Base-by-base conservation (phyloP, 1,140 invertebrate species). In the Pseudomyrmex concolor region DNA sequence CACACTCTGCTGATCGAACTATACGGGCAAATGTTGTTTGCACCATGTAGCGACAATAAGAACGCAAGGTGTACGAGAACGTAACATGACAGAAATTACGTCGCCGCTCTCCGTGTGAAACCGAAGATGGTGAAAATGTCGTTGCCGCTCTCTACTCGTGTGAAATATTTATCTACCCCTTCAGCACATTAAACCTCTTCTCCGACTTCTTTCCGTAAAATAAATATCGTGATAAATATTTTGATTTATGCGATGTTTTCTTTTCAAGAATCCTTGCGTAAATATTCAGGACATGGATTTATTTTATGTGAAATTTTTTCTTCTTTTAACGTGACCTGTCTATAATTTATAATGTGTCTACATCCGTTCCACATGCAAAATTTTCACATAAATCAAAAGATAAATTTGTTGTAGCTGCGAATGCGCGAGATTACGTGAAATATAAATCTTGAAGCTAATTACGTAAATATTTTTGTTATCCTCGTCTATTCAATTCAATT, bases 31-130 rank as follows among this genome's bases (percentile, higher is more conserved):
- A 54, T 62, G 66, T 19, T 13, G 34, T 51, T 12, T 15, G 66
- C 54, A 59, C 76, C 59, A 59, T 71, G 66, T 70, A 80, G 76
- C 55, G 19, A n/a, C 54, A 45, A 71, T 80, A 71, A 71, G 66
- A 80, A 80, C 76, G 43, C 34, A 34, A 60, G 43, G 43, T 80
- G 66, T 80, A 80, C 4, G 64, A 80, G 76, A 50, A 59, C 45
- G 66, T 80, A 80, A 71, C 66, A 59, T n/a, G 54, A 80, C 66
- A 71, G 43, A 45, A 60, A 71, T 80, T 80, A 80, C 76, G 66
- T 80, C 59, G 66, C 19, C 25, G 17, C 19, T 78, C 54, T 45
- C 59, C 51, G 54, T 60, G 76, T 50, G 76, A 80, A 80, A 80
- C 76, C 22, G n/a, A 80, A 80, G 76, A 80, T 48, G 76, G 22